Percentiles rank a stretch among this genome's conserved stretches.
Evolutionary conservation across 1,140 invertebrate genomes (phyloP).

Genomic region (Camponotus pennsylvanicus): DNA sequence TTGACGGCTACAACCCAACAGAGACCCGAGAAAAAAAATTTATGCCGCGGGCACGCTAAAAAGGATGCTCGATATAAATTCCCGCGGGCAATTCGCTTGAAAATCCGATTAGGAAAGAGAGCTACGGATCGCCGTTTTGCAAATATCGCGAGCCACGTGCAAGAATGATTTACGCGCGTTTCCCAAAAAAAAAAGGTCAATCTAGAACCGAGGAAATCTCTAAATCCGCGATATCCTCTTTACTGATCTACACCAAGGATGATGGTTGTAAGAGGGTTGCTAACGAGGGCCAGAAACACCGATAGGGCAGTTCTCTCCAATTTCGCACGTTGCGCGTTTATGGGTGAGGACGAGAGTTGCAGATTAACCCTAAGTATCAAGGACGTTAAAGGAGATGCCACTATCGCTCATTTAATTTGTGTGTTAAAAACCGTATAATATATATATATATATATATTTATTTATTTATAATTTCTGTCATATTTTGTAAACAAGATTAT

Average conservation of each 20-base stretch:
- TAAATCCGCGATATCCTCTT: neutral
- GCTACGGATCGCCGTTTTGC: neutral
- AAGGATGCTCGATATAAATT: neutral
- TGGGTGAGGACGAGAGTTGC: neutral
- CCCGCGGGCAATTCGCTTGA: neutral
- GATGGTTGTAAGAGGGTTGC: constrained; percentile 9
- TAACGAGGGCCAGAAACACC: constrained; percentile 16
- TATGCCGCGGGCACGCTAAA: neutral
- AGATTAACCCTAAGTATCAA: constrained; percentile 6
- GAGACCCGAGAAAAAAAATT: neutral
- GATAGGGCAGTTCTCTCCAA: constrained; percentile 9
- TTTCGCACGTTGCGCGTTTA: constrained; percentile 13
- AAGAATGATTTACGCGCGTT: neutral
- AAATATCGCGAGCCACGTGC: neutral
- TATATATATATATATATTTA: neutral
- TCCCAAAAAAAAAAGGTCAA: neutral
- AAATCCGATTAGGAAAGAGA: constrained; percentile 30
- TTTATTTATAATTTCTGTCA: neutral
- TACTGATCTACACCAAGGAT: constrained; percentile 14
- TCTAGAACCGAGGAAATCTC: neutral
- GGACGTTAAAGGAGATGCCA: constrained; percentile 1
- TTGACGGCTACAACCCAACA: constrained; percentile 10
- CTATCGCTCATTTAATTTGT: constrained; percentile 31
- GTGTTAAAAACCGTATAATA: neutral
- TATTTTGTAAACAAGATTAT: constrained; percentile 1